phyloP scores from a whole-genome alignment of 92 coral and sea anemone genomes.

The Muricea muricata region DNA sequence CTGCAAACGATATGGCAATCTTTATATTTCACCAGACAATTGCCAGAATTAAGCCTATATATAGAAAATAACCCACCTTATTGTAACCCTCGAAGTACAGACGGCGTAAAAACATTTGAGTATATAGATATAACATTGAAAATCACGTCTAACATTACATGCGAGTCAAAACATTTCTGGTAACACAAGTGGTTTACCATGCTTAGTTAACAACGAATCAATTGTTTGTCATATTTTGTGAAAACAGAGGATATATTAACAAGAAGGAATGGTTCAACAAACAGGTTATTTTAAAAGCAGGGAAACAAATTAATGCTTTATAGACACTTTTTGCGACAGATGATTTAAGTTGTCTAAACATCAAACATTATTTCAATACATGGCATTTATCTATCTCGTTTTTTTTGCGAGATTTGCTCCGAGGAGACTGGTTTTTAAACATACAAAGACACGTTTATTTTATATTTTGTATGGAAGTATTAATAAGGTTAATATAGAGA shows the following conservation, averaged over 20 bases:
- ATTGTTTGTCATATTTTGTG: neutral
- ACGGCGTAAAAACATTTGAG: too few species aligned
- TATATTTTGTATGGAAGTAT: neutral
- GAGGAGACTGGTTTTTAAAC: neutral
- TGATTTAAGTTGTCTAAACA: slow-evolving; percentile 29
- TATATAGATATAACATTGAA: too few species aligned
- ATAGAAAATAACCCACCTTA: too few species aligned
- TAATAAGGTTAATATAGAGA: slow-evolving; percentile 4
- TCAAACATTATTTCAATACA: slow-evolving; percentile 32
- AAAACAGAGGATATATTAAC: neutral
- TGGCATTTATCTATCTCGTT: neutral
- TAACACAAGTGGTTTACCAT: neutral
- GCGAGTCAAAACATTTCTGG: neutral
- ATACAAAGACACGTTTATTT: neutral
- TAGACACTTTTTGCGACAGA: slow-evolving; percentile 7
- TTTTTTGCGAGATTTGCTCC: neutral
- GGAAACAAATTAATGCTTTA: neutral
- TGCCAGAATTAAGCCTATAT: too few species aligned
- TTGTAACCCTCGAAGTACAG: too few species aligned
- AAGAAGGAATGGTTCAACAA: neutral
- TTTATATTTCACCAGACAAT: too few species aligned
- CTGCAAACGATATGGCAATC: too few species aligned
- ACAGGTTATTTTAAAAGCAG: neutral
- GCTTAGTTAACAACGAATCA: neutral
- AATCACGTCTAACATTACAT: neutral